Base-by-base conservation (phyloP, 2,888 invertebrate species). In the Tridacna crocea region DNA sequence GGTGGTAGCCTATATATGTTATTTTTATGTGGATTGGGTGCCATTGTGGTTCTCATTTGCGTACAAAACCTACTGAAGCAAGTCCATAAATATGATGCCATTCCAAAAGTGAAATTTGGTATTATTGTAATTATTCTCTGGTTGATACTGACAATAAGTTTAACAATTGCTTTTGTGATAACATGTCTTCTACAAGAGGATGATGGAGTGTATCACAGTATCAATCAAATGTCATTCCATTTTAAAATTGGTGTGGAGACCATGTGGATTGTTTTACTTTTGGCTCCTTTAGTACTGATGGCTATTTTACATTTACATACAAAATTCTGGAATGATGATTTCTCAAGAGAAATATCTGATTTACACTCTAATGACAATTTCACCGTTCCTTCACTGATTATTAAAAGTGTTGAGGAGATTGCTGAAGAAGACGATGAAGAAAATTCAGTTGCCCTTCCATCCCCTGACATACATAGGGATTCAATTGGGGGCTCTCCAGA, bases 1-100 rank as follows among this genome's bases (percentile, higher is more conserved):
- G 88, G 87, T 58, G 88, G 90, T 73, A 85, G 89, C 72, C 26
- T 91, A 51, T 92, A 91, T 80, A 72, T 92, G 61, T 87, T 91
- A 48, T 79, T 92, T 51, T 27, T 89, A 46, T 87, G 85, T 24
- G 87, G 88, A 17, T 77, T 89, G 36, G 87, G 88, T 13, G 85
- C 88, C 61, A 85, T 89, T 36, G 82, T 91, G 61, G 72, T 89
- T 24, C 79, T 90, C 22, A 87, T 90, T 36, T 83, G 88, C 82
- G 73, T 89, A 22, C 87, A 88, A 82, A 88, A 87, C 72, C 55
- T 88, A 27, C 68, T 87, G 65, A 87, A 87, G 80, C 61, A 84
- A 17, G 36, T 83, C 55, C 79, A 76, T 72, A 84, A 80, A 75
- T 87, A 87, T 75, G 84, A 84, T 19, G 48, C 58, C 68, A 82